Evolutionary conservation across 2,888 invertebrate species (phyloP), one percentile per base, ranked within the genome.

Genomic region (Endotricha flammealis): DNA sequence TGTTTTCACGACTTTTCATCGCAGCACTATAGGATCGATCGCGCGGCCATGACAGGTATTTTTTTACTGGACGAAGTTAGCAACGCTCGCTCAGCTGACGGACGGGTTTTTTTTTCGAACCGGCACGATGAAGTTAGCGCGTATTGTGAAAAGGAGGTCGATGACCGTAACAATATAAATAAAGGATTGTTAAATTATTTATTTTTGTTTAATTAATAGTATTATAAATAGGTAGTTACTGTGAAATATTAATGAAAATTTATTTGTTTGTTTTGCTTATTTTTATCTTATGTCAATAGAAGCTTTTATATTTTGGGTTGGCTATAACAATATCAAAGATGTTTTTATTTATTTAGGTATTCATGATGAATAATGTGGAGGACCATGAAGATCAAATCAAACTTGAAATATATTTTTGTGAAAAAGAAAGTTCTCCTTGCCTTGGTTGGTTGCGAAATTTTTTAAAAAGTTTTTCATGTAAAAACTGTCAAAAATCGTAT

Each of bases 21-120:
- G 62, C 64, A 63, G 60, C 58, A 64, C 64, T 55, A 10, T 23
- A 66, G 53, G 72, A 85, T 85, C 82, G 85, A 85, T 85, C 81
- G 80, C 62, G 73, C 48, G 67, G 81, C 83, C 85, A 85, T 85
- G 85, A 82, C 83, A 83, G 82, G 66, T 72, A 64, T 64, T 64
- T 77, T 74, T 80, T 73, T 58, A 74, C 71, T 66, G 66, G 60
- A 50, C 70, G 82, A 85, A 85, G 74, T 73, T 57, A 45, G 76
- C 59, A 30, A 52, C 66, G 53, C 36, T 69, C 71, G 75, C 85
- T 72, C 85, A 85, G 85, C 85, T 85, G 85, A 85, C 82, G 74
- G 78, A 46, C 56, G 48, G 66, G 57, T 64, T 73, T 76, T 75
- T 72, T 76, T 74, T 77, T 67, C 63, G 55, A 53, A 56, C 57